Percentiles rank a stretch among this genome's conserved stretches.
Evolutionary conservation across 1,140 invertebrate species (phyloP).

Genomic region (Drosophila littoralis): DNA sequence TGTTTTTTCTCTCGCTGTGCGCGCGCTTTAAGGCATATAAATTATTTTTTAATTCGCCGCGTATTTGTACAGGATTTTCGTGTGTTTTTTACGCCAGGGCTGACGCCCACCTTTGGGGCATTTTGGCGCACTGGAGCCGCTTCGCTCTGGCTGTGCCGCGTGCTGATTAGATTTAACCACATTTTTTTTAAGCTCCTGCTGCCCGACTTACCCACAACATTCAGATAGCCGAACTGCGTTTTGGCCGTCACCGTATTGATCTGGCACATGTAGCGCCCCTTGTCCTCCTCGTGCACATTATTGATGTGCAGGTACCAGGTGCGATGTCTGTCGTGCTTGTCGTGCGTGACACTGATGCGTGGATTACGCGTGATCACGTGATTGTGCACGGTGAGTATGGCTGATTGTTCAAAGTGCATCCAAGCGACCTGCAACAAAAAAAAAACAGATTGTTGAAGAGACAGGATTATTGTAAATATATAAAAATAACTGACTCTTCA

Average conservation of each 20-base stretch:
- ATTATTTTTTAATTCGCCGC: slow-evolving; percentile 77
- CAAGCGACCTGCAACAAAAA: slow-evolving; percentile 94
- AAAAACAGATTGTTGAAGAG: too few relatives aligned
- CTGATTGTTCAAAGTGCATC: slow-evolving; percentile 97
- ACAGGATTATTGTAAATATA: too few relatives aligned
- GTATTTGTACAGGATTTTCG: slow-evolving; percentile 68
- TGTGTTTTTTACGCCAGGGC: slow-evolving; percentile 14
- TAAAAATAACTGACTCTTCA: too few relatives aligned
- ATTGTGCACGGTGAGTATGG: slow-evolving; percentile 95
- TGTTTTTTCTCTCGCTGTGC: not conserved
- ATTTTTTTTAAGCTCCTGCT: not conserved
- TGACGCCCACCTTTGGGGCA: slow-evolving; percentile 1
- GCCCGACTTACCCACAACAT: slow-evolving; percentile 93
- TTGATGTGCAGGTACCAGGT: slow-evolving; percentile 96
- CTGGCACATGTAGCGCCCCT: slow-evolving; percentile 97
- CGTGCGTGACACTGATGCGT: slow-evolving; percentile 94
- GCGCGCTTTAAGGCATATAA: slow-evolving; percentile 68
- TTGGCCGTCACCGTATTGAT: slow-evolving; percentile 97
- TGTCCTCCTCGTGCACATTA: slow-evolving; percentile 95
- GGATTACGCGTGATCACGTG: slow-evolving; percentile 97
- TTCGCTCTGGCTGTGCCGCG: not conserved
- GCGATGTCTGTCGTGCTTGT: slow-evolving; percentile 89
- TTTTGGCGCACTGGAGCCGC: too few relatives aligned
- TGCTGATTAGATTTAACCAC: slow-evolving; percentile 53
- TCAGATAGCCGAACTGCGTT: slow-evolving; percentile 95